Evolutionary conservation across 1,140 invertebrate species (phyloP).

Genomic region (Cyclargus thomasi): DNA sequence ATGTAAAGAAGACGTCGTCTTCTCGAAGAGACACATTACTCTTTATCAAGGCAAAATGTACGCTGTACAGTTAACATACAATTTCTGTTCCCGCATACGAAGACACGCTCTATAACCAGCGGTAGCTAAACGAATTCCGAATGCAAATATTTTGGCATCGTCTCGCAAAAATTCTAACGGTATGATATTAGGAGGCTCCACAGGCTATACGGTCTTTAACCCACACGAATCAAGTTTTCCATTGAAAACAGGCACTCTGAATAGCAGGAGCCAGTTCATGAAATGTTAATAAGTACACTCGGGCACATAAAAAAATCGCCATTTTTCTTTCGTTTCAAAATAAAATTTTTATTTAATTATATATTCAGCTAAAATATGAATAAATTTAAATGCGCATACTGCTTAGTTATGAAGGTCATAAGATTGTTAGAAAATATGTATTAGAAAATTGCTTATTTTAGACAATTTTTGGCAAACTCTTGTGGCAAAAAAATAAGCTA

Average conservation of each 20-base stretch:
- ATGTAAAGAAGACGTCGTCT: too few relatives aligned
- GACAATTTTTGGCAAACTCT: not conserved
- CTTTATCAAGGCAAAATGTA: too few relatives aligned
- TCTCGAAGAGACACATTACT: too few relatives aligned
- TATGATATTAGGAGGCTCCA: too few relatives aligned
- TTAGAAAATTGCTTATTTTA: not conserved
- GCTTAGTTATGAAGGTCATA: too few relatives aligned
- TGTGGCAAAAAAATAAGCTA: too few relatives aligned
- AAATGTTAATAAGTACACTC: not conserved
- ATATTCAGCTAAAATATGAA: not conserved
- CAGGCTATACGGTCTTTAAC: conserved; percentile 25
- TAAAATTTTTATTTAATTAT: not conserved
- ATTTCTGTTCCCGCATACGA: too few relatives aligned
- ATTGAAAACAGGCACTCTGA: not conserved
- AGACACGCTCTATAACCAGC: too few relatives aligned
- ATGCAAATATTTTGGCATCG: conserved; percentile 6
- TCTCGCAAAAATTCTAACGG: not conserved
- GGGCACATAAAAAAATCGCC: not conserved
- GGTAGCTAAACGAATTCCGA: not conserved
- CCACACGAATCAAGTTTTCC: conserved; percentile 3
- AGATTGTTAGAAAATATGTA: too few relatives aligned
- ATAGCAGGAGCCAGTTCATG: not conserved
- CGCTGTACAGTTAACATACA: too few relatives aligned
- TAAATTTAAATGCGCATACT: not conserved
- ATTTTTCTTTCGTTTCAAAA: not conserved